Conservation (phyloP, 2,888 invertebrate genomes). For the Coronaproctus castanopsis region DNA sequence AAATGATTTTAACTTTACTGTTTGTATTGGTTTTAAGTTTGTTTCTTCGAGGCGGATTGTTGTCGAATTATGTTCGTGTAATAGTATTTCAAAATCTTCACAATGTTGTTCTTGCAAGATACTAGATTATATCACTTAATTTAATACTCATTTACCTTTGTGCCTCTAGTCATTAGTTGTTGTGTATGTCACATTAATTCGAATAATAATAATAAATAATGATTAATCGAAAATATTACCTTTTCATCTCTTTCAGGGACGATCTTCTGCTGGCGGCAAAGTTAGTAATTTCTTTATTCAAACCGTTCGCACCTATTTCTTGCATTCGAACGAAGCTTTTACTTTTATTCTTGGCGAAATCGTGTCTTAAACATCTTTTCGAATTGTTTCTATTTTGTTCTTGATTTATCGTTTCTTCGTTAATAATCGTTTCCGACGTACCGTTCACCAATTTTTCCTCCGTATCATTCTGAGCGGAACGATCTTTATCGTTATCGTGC, state of each 20-base stretch:
- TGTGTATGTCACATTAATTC: too few relatives aligned
- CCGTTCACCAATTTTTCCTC: conserved; percentile 4
- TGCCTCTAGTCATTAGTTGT: too few relatives aligned
- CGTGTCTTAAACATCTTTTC: conserved; percentile 30
- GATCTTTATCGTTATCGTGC: conserved; percentile 6
- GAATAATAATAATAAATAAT: too few relatives aligned
- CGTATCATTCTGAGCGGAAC: conserved; percentile 4
- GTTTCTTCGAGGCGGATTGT: too few relatives aligned
- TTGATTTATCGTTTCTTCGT: not conserved
- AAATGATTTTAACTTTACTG: too few relatives aligned
- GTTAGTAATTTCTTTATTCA: conserved; percentile 9
- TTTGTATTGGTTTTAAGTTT: too few relatives aligned
- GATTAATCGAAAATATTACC: too few relatives aligned
- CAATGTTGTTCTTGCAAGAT: too few relatives aligned
- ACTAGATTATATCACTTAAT: too few relatives aligned
- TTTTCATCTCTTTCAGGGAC: conserved; percentile 32
- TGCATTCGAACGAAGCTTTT: conserved; percentile 30
- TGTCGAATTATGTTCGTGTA: too few relatives aligned
- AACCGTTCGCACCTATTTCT: conserved; percentile 21
- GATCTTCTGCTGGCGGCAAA: conserved; percentile 26
- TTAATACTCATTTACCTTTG: too few relatives aligned
- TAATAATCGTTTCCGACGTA: not conserved
- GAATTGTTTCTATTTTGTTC: conserved; percentile 26
- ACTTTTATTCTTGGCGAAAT: conserved; percentile 31
- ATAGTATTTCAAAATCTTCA: too few relatives aligned